Base-by-base conservation (phyloP, 2,113 vertebrate genomes). In the Marmota monax region DNA sequence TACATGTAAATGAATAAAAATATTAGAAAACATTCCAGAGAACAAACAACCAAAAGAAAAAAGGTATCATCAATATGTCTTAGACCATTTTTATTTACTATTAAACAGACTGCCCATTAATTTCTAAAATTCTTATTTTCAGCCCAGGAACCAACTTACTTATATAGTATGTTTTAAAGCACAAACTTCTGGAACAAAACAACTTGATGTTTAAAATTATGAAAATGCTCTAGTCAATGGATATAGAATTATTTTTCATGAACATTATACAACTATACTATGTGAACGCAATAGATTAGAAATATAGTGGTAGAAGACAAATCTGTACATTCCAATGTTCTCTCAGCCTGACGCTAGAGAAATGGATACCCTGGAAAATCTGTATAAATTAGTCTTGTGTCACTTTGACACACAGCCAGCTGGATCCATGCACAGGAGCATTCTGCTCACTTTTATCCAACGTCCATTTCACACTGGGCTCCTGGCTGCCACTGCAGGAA, bases 111-210 rank as follows among this genome's bases (percentile, higher is more conserved):
- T 4, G 61, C 61, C 84, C 25, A 77, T 86, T 88, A 58, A 51
- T 73, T 90, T 96, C 85, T 73, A 10, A 90, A 94, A 80, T 63
- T 61, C n/a, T 85, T 90, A 69, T 94, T 87, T 95, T 82, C 9
- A 74, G 70, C 20, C 32, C 86, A 42, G 45, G 1, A 67, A 73
- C 13, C 27, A 90, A 79, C 18, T 32, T 17, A 77, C 88, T 78
- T 94, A 4, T 88, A 51, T 95, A 63, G 51, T 37, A n/a, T 95
- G 17, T 63, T 96, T 93, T 32, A 93, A 93, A 88, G n/a, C 20
- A 72, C 8, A 76, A 63, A 92, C 9, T 73, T 86, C 79, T 82
- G 5, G 23, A 79, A 82, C 65, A 88, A 86, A 79, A 79, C 22
- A 79, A 63, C 29, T 70, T 83, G 27, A 78, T 74, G 29, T 61